These are phyloP conservation scores for Tetraneura akinire DNA, from an alignment of 1,140 invertebrate species.

Conservation along the genomic window DNA sequence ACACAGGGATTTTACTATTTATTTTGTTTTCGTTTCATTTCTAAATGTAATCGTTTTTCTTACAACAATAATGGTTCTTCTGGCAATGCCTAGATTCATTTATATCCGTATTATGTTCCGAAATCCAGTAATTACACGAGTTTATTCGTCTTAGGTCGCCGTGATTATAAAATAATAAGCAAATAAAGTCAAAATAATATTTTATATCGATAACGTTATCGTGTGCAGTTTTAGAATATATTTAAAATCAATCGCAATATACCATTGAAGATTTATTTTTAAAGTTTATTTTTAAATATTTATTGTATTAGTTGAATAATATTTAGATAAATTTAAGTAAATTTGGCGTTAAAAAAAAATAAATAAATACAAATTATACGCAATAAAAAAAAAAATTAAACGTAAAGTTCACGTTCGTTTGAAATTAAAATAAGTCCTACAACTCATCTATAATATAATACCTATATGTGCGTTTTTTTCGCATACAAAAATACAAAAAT, in stretches of 20 bases:
- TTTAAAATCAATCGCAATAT: neutral
- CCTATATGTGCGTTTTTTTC: too few relatives aligned
- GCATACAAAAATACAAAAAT: too few relatives aligned
- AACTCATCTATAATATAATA: too few relatives aligned
- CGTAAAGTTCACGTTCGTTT: too few relatives aligned
- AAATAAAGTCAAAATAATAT: neutral
- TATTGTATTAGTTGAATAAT: too few relatives aligned
- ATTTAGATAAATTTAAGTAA: too few relatives aligned
- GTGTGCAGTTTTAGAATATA: neutral
- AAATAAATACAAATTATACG: too few relatives aligned
- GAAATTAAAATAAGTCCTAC: too few relatives aligned
- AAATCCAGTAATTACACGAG: neutral
- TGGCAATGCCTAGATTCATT: neutral
- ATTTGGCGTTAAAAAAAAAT: too few relatives aligned
- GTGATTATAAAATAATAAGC: neutral
- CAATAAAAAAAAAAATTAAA: too few relatives aligned
- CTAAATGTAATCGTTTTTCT: neutral
- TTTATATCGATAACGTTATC: neutral
- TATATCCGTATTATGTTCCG: neutral
- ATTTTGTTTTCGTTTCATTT: neutral
- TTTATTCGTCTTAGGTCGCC: neutral
- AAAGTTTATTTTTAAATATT: neutral
- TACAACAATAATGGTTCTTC: neutral
- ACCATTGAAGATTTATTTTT: neutral
- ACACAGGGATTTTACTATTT: neutral